Evolutionary conservation across 2,113 vertebrate genomes (phyloP).

Genomic region (Perca flavescens): DNA sequence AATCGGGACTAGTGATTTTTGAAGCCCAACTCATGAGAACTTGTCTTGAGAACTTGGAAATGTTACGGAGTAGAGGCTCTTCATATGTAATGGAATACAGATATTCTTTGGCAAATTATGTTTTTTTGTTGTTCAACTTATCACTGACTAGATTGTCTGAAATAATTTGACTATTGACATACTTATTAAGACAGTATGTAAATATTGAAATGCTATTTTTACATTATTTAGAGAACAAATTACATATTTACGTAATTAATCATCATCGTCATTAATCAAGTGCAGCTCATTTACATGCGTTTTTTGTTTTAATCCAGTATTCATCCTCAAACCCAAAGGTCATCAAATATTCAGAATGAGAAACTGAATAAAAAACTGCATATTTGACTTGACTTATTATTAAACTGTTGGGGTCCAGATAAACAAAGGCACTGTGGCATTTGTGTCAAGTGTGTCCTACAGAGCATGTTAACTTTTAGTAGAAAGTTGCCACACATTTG

Average conservation of each 20-base stretch:
- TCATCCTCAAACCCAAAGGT: slow-evolving; percentile 1
- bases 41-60: neutral
- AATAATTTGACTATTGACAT: neutral
- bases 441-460: too few species aligned
- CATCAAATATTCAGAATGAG: neutral
- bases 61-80: neutral
- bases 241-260: neutral
- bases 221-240: slow-evolving; percentile 8
- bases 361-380: too few species aligned
- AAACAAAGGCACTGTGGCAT: neutral
- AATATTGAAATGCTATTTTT: slow-evolving; percentile 10
- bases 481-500: slow-evolving; percentile 5
- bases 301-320: slow-evolving; percentile 1
- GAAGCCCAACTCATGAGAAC: neutral
- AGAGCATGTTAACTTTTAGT: neutral
- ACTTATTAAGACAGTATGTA: neutral
- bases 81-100: too few species aligned
- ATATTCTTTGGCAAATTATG: neutral
- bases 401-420: neutral
- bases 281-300: slow-evolving; percentile 6
- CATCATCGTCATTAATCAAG: slow-evolving; percentile 23
- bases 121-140: neutral
- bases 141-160: neutral
- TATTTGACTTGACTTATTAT: neutral
- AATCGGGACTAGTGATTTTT: neutral